Base-by-base conservation (phyloP, 2,797 vertebrate genomes). In the Pelobates cultripes region DNA sequence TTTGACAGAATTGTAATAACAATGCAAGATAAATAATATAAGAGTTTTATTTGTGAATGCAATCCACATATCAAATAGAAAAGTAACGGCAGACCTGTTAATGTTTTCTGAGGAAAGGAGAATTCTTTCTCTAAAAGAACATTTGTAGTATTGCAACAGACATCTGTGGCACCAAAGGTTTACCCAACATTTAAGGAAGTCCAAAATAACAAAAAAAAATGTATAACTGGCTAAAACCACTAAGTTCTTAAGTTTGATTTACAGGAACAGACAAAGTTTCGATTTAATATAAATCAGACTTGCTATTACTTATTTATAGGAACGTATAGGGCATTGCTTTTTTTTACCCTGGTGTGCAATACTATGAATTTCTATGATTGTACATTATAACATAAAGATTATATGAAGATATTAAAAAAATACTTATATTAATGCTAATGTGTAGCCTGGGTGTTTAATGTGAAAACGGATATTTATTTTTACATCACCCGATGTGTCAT, bases 111-210 rank as follows among this genome's bases (percentile, higher is more conserved):
- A 4, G 2, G 14, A 57, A 57, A 57, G 1, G 13, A 57, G 13
- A 12, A 57, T 57, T 28, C 28, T 28, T 57, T 57, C 55, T 51
- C 47, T 51, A 3, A 12, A 12, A 57, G 13, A 57, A 40, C 17
- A 40, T 64, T 28, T 64, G 5, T 28, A 41, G 61, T 40, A 64
- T 28, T 64, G 61, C 17, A 40, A 28, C 17, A 75, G 60, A 75
- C 7, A 10, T 74, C 10, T 3, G 47, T 69, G 69, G 63, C 17
- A 80, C 17, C 42, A 63, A 68, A 12, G 73, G 41, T 63, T 75
- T 14, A 64, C 2, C 12, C n/a, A 71, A 77, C 77, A 78, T 87
- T 87, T 87, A 67, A 85, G 89, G 88, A 92, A 89, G 88, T 90
- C 80, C 85, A 80, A 85, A 86, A 73, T 8, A 28, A 14, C 51